Base-by-base conservation (phyloP, 1,140 invertebrate genomes). In the Xylocopa sonorina region DNA sequence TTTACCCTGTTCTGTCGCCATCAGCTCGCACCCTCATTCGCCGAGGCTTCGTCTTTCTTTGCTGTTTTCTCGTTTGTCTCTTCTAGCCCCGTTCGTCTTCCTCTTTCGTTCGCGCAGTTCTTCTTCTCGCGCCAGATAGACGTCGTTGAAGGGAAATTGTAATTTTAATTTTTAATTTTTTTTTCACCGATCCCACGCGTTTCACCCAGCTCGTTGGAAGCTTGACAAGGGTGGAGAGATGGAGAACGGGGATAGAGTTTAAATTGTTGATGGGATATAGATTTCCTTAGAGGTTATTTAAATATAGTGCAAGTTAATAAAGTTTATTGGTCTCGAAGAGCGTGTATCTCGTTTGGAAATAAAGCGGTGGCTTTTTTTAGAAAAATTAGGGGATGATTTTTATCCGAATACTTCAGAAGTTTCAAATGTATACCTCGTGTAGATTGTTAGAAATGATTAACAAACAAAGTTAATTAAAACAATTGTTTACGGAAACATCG, bases 131-230 rank as follows among this genome's bases (percentile, higher is more conserved):
- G 48, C 55, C 18, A 53, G 32, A 38, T 62, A 84, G 74, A 76
- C 73, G 80, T 51, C 46, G 79, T 80, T 53, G 68, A 64, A 60
- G 75, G 78, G 81, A 86, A 85, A 88, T 88, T 88, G 87, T 78
- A 77, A 88, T 82, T 83, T 88, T 85, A 88, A 88, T 88, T 87
- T 88, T 88, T 88, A 81, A 88, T 88, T 76, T 72, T 86, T n/a
- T 41, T 76, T 82, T 79, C 83, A 58, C 9, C 73, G 53, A 60
- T 27, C 58, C 68, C 34, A 14, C 48, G 12, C 74, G 48, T 78
- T 78, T 72, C n/a, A n/a, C 50, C 50, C 48, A 60, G 38, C 21
- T 24, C 41, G 34, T 14, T 16, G 62, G 53, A 18, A 58, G 14
- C 5, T 29, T 21, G 51, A 43, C 48, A 41, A 76, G 66, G n/a